A percentile compares a stretch with the other conserved stretches of the same genome.
phyloP scores from a whole-genome alignment of 2,888 invertebrate genomes.

The Brachyopa scutellaris region DNA sequence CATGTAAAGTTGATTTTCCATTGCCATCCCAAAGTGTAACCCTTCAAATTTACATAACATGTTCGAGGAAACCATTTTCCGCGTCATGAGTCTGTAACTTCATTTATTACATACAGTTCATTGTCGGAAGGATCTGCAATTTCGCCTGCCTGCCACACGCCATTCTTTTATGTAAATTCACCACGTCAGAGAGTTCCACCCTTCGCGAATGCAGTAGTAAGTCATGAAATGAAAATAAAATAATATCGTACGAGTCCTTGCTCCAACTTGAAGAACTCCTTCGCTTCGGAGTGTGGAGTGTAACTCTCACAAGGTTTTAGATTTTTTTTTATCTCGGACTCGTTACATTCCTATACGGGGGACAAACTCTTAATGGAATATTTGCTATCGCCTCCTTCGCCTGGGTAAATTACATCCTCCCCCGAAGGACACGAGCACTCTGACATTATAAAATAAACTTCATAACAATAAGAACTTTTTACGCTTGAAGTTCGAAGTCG shows the following conservation, averaged over 20 bases:
- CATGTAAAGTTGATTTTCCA: too few relatives aligned
- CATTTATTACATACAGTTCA: slow-evolving; percentile 48
- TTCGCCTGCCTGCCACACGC: slow-evolving; percentile 2
- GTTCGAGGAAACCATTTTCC: slow-evolving; percentile 51
- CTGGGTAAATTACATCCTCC: slow-evolving; percentile 54
- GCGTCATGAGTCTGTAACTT: slow-evolving; percentile 47
- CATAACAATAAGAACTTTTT: slow-evolving; percentile 61
- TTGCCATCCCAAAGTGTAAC: too few relatives aligned
- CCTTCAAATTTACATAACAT: slow-evolving; percentile 48
- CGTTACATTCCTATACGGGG: background rate
- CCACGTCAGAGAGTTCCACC: background rate
- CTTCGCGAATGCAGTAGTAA: slow-evolving; percentile 7
- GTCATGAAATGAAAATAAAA: slow-evolving; percentile 46
- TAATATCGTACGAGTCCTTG: slow-evolving; percentile 17
- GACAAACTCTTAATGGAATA: slow-evolving; percentile 40
- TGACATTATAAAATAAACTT: slow-evolving; percentile 55
- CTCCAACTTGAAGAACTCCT: background rate
- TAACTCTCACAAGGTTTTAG: slow-evolving; percentile 38
- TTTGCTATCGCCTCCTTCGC: slow-evolving; percentile 56
- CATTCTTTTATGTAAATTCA: slow-evolving; percentile 52
- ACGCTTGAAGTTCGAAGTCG: slow-evolving; percentile 30
- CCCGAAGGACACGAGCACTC: slow-evolving; percentile 37
- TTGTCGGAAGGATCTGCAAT: slow-evolving; percentile 22
- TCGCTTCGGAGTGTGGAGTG: background rate
- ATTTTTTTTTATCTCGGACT: background rate